Evolutionary conservation across 2,113 vertebrate genomes (phyloP), one percentile per base, ranked within the genome.

Genomic region (Entosphenus tridentatus): DNA sequence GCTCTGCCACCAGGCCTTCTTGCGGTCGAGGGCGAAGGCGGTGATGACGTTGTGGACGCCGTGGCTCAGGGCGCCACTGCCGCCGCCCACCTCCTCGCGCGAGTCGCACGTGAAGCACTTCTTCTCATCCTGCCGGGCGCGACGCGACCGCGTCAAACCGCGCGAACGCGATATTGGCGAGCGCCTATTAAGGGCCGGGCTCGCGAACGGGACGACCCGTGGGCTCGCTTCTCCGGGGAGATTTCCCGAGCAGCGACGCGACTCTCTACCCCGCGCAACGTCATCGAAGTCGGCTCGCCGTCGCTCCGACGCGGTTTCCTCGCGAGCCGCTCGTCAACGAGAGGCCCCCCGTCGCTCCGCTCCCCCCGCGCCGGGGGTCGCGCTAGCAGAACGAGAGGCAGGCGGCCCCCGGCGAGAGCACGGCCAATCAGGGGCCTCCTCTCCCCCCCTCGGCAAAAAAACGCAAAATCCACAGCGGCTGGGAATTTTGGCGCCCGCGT

Each of bases 31-130:
- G 70, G 81, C 78, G 8, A 57, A 81, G 70, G 80, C 76, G 78
- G 80, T 83, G 75, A 87, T 83, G 59, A 87, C 82, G 0, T 87
- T 89, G 71, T 87, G 78, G 1, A 91, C 83, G 10, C 74, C 80
- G 75, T 88, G 85, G 78, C 83, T 85, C 2, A 75, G 79, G 71
- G 80, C 75, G 69, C 3, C 68, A 68, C 83, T 14, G 54, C 83
- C 76, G 0, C 72, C 69, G 68, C 83, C n/a, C 39, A 83, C 76
- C 0, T 71, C 77, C 16, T 72, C 75, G 57, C 57, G 72, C 0
- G 86, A 89, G 74, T 88, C 79, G 8, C 85, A 89, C 16, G 73
- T 76, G 56, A 83, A 90, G 75, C 88, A 93, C 70, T 92, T 89
- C 72, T 92, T 78, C 0, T 80, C 79, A 68, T 86, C 83, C 86